phyloP scores from a whole-genome alignment of 2,888 invertebrate genomes.

The Tipula confusa region DNA sequence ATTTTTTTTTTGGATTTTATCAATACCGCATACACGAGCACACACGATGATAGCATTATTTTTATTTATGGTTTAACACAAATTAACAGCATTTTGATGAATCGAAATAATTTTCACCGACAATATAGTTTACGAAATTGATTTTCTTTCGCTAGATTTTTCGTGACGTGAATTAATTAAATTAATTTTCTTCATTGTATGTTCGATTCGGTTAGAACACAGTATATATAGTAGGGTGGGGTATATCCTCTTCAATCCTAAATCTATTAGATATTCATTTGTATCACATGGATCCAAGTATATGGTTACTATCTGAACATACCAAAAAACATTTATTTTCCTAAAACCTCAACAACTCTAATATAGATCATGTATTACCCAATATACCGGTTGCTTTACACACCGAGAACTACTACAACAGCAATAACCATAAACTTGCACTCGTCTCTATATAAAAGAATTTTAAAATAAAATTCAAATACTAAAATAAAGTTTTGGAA shows the following conservation, averaged over 20 bases:
- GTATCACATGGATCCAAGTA: neutral
- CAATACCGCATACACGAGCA: neutral
- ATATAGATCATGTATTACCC: too few species aligned
- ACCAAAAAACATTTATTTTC: too few species aligned
- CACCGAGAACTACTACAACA: too few species aligned
- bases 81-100: neutral
- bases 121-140: neutral
- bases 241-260: too few species aligned
- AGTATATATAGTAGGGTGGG: too few species aligned
- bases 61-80: neutral
- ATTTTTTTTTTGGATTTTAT: too few species aligned
- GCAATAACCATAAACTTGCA: too few species aligned
- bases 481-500: neutral
- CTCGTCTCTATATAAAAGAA: neutral
- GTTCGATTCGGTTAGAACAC: too few species aligned
- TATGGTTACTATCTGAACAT: neutral
- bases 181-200: neutral
- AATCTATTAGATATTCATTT: neutral
- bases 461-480: neutral
- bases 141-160: neutral
- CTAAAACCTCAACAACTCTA: too few species aligned
- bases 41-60: neutral
- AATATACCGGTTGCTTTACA: neutral
- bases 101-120: neutral
- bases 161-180: neutral